Percentiles rank a stretch among this genome's conserved stretches.
phyloP scores from a whole-genome alignment of 2,888 invertebrate species.

The Eilema caniola region DNA sequence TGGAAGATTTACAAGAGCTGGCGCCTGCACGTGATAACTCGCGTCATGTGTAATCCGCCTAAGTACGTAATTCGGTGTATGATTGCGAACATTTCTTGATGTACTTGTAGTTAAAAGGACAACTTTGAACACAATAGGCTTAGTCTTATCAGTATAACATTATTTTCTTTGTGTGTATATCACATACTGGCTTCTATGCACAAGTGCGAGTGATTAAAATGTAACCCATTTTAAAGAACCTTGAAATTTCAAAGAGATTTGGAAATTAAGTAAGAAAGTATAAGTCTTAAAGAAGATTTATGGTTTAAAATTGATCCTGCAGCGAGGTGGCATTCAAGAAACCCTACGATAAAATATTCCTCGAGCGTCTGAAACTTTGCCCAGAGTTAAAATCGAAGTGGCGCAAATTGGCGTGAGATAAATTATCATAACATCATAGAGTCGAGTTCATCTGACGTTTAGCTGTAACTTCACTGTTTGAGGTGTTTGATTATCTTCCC shows the following conservation, averaged over 20 bases:
- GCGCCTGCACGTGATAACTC: conserved; percentile 82
- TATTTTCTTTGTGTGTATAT: conserved; percentile 66
- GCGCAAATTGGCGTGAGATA: conserved; percentile 81
- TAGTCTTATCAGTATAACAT: conserved; percentile 76
- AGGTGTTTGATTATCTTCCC: conserved; percentile 82
- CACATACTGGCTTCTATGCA: conserved; percentile 61
- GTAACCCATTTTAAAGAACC: conserved; percentile 51
- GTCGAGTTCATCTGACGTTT: conserved; percentile 84
- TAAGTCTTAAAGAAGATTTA: conserved; percentile 55
- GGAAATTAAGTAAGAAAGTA: conserved; percentile 53
- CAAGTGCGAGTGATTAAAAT: conserved; percentile 60
- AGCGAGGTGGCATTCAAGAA: conserved; percentile 59
- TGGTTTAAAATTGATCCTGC: conserved; percentile 65
- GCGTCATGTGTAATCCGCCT: conserved; percentile 83
- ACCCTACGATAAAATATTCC: conserved; percentile 65
- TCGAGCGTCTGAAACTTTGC: conserved; percentile 72
- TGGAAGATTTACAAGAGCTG: conserved; percentile 83
- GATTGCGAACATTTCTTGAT: conserved; percentile 80
- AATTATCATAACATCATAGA: conserved; percentile 84
- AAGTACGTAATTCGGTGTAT: conserved; percentile 83
- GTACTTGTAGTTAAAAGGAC: conserved; percentile 70
- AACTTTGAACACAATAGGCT: conserved; percentile 79
- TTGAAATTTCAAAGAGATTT: conserved; percentile 60
- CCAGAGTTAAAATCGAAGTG: conserved; percentile 74
- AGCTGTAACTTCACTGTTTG: conserved; percentile 76